Percentiles rank a stretch among this genome's conserved stretches.
phyloP scores from a whole-genome alignment of 2,113 vertebrate genomes.

The Leiothrix lutea region DNA sequence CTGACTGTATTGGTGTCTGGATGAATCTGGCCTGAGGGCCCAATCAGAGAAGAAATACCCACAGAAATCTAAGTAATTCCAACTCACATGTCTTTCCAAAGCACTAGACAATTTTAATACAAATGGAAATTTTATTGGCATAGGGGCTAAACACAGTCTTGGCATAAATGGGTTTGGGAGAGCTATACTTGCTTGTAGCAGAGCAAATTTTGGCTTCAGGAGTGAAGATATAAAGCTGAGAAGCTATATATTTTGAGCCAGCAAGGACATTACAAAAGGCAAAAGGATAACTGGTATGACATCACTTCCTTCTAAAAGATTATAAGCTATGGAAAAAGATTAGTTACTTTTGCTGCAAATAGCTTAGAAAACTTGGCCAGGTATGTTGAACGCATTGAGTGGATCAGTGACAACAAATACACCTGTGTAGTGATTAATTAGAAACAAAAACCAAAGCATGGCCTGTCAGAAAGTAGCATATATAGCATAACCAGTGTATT shows the following conservation, averaged over 20 bases:
- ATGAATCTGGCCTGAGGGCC: background rate
- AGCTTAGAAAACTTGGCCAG: background rate
- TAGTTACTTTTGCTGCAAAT: background rate
- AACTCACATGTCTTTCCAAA: background rate
- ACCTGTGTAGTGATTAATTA: background rate
- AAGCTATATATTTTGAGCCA: background rate
- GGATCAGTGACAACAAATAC: background rate
- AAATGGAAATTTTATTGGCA: slow-evolving; percentile 37
- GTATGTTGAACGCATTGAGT: background rate
- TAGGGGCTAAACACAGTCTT: background rate
- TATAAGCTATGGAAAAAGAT: background rate
- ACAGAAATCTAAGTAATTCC: background rate
- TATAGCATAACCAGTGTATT: background rate
- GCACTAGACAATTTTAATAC: background rate
- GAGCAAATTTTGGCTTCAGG: background rate
- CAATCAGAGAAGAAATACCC: background rate
- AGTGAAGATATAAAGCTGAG: background rate
- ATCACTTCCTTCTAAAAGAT: slow-evolving; percentile 5
- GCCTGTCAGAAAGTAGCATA: background rate
- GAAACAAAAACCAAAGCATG: background rate
- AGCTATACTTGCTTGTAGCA: background rate
- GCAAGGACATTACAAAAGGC: background rate
- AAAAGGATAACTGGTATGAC: background rate
- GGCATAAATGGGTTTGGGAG: background rate
- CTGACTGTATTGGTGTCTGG: background rate